These are phyloP conservation scores for Nixonia krombeini DNA, from an alignment of 1,140 invertebrate genomes.

Conservation along the genomic window DNA sequence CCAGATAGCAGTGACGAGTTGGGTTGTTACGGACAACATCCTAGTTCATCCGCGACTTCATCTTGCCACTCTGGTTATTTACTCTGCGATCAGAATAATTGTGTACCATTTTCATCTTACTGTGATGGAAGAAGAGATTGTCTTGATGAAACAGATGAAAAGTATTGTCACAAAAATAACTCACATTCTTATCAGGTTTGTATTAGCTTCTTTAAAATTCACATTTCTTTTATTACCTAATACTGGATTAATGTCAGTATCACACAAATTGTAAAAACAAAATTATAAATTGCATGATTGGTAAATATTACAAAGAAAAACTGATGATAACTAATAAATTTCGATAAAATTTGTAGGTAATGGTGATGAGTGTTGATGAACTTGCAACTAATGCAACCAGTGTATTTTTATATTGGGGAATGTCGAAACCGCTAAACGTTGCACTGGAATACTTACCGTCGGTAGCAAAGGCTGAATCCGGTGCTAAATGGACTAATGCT, in stretches of 20 bases:
- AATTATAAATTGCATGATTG: too few species aligned
- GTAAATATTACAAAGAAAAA: too few species aligned
- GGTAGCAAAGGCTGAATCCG: conserved; percentile 59
- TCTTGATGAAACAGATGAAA: conserved; percentile 81
- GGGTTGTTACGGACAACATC: conserved; percentile 66
- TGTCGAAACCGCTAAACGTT: conserved; percentile 58
- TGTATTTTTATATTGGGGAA: conserved; percentile 75
- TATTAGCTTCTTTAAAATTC: too few species aligned
- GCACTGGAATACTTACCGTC: conserved; percentile 77
- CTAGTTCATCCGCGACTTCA: conserved; percentile 58
- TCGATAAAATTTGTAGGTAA: too few species aligned
- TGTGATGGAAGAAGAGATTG: conserved; percentile 82
- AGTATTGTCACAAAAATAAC: conserved; percentile 72
- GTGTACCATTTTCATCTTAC: conserved; percentile 72
- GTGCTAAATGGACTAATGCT: conserved; percentile 73
- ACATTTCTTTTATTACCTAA: conserved; percentile 1
- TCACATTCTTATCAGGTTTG: conserved; percentile 71
- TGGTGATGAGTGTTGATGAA: conserved; percentile 73
- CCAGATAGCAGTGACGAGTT: conserved; percentile 85
- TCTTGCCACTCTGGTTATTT: conserved; percentile 76
- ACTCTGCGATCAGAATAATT: conserved; percentile 75
- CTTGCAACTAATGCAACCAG: conserved; percentile 69
- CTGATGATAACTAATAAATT: too few species aligned
- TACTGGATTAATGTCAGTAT: not conserved
- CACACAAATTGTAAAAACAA: too few species aligned